Evolutionary conservation across 2,888 invertebrate species (phyloP).

Genomic region (Rhingia campestris): DNA sequence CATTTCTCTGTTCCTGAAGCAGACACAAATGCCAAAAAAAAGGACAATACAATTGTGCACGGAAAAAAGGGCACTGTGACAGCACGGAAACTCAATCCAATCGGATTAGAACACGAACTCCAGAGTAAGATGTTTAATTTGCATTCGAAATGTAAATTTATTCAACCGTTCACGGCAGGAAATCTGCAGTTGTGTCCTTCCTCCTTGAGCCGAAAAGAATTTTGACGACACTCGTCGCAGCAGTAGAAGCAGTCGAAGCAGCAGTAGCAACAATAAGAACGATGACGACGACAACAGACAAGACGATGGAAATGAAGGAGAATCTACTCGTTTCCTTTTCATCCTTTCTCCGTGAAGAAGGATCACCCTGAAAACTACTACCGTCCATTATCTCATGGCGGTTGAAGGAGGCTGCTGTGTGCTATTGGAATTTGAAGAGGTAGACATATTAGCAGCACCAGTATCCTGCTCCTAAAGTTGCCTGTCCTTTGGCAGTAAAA

Average conservation of each 20-base stretch:
- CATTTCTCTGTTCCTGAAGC: background rate
- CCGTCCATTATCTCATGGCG: constrained; percentile 32
- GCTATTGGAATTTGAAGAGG: background rate
- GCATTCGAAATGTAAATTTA: constrained; percentile 74
- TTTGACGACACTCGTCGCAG: constrained; percentile 25
- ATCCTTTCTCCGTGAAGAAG: constrained; percentile 1
- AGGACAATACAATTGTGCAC: constrained; percentile 46
- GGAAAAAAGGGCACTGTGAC: constrained; percentile 52
- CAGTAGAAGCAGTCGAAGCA: background rate
- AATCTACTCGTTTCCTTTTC: background rate
- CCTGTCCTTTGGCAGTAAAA: background rate
- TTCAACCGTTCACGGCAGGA: constrained; percentile 67
- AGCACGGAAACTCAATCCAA: constrained; percentile 68
- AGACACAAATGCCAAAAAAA: constrained; percentile 20
- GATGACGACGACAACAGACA: too few relatives aligned
- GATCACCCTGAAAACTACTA: constrained; percentile 16
- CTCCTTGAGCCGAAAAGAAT: constrained; percentile 26
- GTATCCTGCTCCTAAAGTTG: background rate
- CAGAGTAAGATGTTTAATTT: constrained; percentile 73
- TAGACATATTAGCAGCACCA: constrained; percentile 27
- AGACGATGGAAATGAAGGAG: background rate
- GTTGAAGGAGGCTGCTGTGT: background rate
- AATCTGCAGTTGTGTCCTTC: constrained; percentile 65
- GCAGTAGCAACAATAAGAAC: constrained; percentile 4
- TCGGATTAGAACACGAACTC: constrained; percentile 73